phyloP scores from a whole-genome alignment of 2,888 invertebrate species.

The Epinotia nisella region DNA sequence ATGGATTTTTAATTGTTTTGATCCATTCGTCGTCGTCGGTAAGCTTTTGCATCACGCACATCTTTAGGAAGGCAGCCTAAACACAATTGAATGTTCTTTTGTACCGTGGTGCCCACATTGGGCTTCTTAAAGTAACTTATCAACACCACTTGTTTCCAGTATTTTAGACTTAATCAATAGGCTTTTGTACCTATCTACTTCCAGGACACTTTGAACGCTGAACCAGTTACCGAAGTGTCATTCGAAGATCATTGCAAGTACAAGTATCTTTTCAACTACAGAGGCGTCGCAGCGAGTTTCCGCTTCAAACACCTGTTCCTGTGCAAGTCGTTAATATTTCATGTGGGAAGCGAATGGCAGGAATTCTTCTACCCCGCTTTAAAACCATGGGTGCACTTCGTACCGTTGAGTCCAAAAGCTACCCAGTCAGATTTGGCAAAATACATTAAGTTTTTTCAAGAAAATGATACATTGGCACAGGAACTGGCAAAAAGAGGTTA shows the following conservation, averaged over 20 bases:
- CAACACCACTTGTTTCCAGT: too few species aligned
- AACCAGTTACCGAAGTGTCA: slow-evolving; percentile 93
- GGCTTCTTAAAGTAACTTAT: too few species aligned
- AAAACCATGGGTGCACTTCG: slow-evolving; percentile 98
- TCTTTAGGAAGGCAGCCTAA: too few species aligned
- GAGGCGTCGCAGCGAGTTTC: slow-evolving; percentile 98
- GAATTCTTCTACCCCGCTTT: slow-evolving; percentile 97
- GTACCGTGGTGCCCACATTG: too few species aligned
- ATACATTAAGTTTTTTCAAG: slow-evolving; percentile 89
- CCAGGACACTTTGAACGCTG: slow-evolving; percentile 93
- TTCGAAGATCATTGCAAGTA: slow-evolving; percentile 97
- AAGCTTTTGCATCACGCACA: too few species aligned
- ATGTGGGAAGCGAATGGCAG: slow-evolving; percentile 96
- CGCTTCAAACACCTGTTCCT: slow-evolving; percentile 97
- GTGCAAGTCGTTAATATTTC: slow-evolving; percentile 96
- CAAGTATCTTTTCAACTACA: slow-evolving; percentile 97
- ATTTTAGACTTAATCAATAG: not conserved
- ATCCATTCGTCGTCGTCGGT: too few species aligned
- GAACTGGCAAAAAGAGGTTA: slow-evolving; percentile 93
- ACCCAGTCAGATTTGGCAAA: slow-evolving; percentile 88
- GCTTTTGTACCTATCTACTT: slow-evolving; percentile 48
- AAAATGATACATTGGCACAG: slow-evolving; percentile 89
- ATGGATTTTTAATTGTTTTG: too few species aligned
- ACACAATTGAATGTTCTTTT: too few species aligned
- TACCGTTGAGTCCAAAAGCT: slow-evolving; percentile 89